Conservation (phyloP, 2,888 invertebrate species). For the Latrodectus elegans region DNA sequence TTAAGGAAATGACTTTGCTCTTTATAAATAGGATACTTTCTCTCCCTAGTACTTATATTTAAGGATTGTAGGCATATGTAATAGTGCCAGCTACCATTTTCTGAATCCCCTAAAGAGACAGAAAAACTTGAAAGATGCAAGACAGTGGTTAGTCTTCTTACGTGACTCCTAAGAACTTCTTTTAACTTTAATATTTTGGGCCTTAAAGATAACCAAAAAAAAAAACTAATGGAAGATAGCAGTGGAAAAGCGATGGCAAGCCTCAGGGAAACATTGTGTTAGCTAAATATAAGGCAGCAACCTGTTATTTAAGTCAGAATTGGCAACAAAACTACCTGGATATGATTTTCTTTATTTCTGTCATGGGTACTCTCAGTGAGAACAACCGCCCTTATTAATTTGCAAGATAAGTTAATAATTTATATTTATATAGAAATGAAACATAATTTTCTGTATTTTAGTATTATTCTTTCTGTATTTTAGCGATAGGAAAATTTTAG, state of each 20-base stretch:
- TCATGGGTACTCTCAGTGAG: too few relatives aligned
- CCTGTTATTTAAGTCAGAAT: not conserved
- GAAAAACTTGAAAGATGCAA: slow-evolving; percentile 22
- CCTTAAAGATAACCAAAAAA: not conserved
- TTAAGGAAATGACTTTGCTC: too few relatives aligned
- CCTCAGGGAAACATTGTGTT: slow-evolving; percentile 16
- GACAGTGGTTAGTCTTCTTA: slow-evolving; percentile 9
- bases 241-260: slow-evolving; percentile 24
- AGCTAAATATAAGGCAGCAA: slow-evolving; percentile 13
- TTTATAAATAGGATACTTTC: not conserved
- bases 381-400: too few relatives aligned
- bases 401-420: too few relatives aligned
- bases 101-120: slow-evolving; percentile 26
- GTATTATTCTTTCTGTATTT: too few relatives aligned
- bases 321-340: too few relatives aligned
- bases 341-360: too few relatives aligned
- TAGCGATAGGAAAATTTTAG: too few relatives aligned
- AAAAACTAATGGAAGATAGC: slow-evolving; percentile 24
- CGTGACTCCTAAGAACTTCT: slow-evolving; percentile 8
- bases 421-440: too few relatives aligned
- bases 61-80: slow-evolving; percentile 22
- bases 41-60: slow-evolving; percentile 19
- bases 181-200: slow-evolving; percentile 30
- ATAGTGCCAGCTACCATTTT: slow-evolving; percentile 27
- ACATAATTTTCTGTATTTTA: too few relatives aligned